Base-by-base conservation (phyloP, 2,797 vertebrate genomes). In the Tenualosa thibaudeaui region DNA sequence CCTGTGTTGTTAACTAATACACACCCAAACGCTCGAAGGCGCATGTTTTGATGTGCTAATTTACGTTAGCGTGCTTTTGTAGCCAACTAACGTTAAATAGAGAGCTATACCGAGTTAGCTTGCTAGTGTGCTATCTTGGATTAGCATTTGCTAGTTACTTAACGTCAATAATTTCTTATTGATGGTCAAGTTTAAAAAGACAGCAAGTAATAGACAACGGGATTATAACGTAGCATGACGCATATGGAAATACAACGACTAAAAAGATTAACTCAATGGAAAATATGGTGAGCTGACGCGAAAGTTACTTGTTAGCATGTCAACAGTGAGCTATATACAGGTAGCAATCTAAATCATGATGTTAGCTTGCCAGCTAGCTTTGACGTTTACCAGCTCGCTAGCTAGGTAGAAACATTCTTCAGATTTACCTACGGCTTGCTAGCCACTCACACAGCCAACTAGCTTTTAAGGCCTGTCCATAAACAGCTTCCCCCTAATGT, bases 41-140 rank as follows among this genome's bases (percentile, higher is more conserved):
- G 10, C 83, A 81, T 19, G 81, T 83, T 54, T 46, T 71, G 81
- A 90, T 85, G 91, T 89, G 88, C 84, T 71, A 88, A 93, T 91
- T 93, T 92, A 85, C 87, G 54, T 90, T 90, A 93, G 91, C 92
- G 83, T 87, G 88, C 85, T 81, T 85, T 68, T 88, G 50, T 78
- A 53, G 26, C 56, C 56, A 65, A 49, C 24, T 82, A 58, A 81
- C 53, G 75, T 51, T 51, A 12, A 51, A 12, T 51, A 51, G 50
- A 51, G 49, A 85, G 26, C 10, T 0, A 1, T 54, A 22, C 12
- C 12, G 60, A 31, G 9, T 51, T 51, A 40, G 85, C 81, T 87
- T 86, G 54, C 4, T 53, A 86, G 5, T 71, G 84, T 75, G 26
- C 82, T 6, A 22, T 81, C 22, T 49, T 82, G 60, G 22, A 49